Evolutionary conservation across 2,888 invertebrate genomes (phyloP), one percentile per base, ranked within the genome.

Genomic region (Conchocele bisecta): DNA sequence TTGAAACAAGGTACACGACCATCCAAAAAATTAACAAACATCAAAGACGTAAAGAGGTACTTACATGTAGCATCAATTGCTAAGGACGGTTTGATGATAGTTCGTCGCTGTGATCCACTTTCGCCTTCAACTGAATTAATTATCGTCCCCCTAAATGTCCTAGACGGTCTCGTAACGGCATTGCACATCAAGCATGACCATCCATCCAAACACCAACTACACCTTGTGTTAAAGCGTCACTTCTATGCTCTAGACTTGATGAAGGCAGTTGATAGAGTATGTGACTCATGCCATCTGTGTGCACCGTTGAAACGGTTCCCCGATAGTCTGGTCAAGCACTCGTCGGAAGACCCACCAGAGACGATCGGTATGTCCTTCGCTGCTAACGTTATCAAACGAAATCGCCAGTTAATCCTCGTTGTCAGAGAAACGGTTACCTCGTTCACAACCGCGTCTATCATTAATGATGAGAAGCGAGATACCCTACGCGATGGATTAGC

Each of bases 101-200:
- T 64, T 3, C n/a, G 15, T 15, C 63, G 46, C 13, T 28, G 24
- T 35, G 54, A 64, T 22, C 54, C 54, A 33, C 17, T 65, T 17
- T 22, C 42, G 17, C 44, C 73, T n/a, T 6, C 56, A 0, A 39
- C 51, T 1, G 79, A 83, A 26, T 46, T 70, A 3, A 83, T 79
- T 17, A 57, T 83, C 17, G 75, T 82, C 15, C 76, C 76, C 13
- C 60, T 76, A 2, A 51, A 41, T 11, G 66, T 79, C n/a, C 44
- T 83, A 1, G 65, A 74, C 59, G 79, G 77, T 7, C 59, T 82
- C 13, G 33, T 77, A 0, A 80, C 75, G 13, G 76, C 79, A 0
- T 44, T 83, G 4, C 81, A 83, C 35, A 61, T 83, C 5, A 35
- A 69, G 17, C 68, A 79, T 9, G 68, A 79, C 33, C 82, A 82